Evolutionary conservation across 2,797 vertebrate species (phyloP).

Genomic region (Myripristis jacobus): DNA sequence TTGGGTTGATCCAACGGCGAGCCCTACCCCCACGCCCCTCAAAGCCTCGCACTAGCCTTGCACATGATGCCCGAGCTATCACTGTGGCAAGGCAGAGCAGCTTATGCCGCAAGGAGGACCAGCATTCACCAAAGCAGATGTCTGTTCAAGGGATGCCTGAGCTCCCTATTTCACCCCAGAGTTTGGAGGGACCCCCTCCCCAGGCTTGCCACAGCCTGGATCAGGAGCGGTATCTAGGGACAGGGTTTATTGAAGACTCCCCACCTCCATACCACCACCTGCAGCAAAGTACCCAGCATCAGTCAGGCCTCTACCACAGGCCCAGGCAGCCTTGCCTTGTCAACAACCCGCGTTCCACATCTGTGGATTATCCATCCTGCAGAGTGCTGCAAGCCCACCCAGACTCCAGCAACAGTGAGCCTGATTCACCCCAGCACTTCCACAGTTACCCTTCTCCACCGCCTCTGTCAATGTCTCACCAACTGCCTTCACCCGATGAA

Average conservation of each 20-base stretch:
- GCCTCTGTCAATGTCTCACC: conserved; percentile 43
- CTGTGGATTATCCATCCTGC: conserved; percentile 70
- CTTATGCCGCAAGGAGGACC: conserved; percentile 79
- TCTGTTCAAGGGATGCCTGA: conserved; percentile 42
- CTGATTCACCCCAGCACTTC: conserved; percentile 68
- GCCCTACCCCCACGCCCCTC: conserved; percentile 76
- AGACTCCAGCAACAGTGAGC: conserved; percentile 73
- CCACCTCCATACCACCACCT: conserved; percentile 45
- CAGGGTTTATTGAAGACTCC: conserved; percentile 40
- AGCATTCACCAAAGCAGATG: conserved; percentile 58
- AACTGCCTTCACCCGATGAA: conserved; percentile 72
- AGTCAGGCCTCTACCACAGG: conserved; percentile 54
- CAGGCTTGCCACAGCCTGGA: conserved; percentile 42
- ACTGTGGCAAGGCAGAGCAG: conserved; percentile 81
- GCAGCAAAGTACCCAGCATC: conserved; percentile 51
- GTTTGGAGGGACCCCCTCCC: conserved; percentile 60
- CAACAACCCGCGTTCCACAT: conserved; percentile 55
- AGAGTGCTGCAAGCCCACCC: conserved; percentile 43
- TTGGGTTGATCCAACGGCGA: conserved; percentile 85
- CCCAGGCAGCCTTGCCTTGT: conserved; percentile 48
- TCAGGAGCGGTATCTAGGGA: conserved; percentile 47
- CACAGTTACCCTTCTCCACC: conserved; percentile 44
- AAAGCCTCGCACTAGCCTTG: conserved; percentile 85
- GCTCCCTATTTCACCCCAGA: conserved; percentile 46
- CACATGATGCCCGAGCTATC: conserved; percentile 70